Evolutionary conservation across 2,113 vertebrate genomes (phyloP).

Genomic region (Notarius quadriscutis): DNA sequence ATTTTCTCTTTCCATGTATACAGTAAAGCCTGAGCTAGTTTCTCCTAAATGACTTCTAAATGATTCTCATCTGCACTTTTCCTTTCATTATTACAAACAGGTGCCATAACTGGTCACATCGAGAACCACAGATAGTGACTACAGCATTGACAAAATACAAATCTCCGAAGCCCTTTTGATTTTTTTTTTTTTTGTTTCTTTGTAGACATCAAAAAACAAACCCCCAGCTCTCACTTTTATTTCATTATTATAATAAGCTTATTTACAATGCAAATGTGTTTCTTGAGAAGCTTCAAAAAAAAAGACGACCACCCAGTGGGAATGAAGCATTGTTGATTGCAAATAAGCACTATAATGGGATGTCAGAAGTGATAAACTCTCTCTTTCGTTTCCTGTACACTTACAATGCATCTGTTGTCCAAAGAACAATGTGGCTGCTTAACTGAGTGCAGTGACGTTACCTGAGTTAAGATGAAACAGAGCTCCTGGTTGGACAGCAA

Average conservation of each 20-base stretch:
- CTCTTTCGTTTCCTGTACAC: conserved; percentile 44
- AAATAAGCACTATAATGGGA: conserved; percentile 61
- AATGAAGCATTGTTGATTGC: conserved; percentile 60
- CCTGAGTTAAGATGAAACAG: conserved; percentile 33
- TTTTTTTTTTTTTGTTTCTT: conserved; percentile 27
- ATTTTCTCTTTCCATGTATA: conserved; percentile 19
- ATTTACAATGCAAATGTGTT: conserved; percentile 67
- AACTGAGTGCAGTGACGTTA: conserved; percentile 27
- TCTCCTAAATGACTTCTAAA: conserved; percentile 22
- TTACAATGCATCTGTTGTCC: conserved; percentile 50
- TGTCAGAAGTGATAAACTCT: conserved; percentile 55
- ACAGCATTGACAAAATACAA: conserved; percentile 64
- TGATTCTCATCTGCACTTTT: conserved; percentile 33
- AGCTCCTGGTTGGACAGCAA: conserved; percentile 2
- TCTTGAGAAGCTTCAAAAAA: conserved; percentile 57
- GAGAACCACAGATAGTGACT: conserved; percentile 46
- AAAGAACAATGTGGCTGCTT: conserved; percentile 45
- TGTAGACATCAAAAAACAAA: conserved; percentile 45
- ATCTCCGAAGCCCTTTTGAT: neutral
- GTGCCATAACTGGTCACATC: conserved; percentile 18
- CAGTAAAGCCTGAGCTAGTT: conserved; percentile 13
- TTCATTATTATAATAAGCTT: conserved; percentile 59
- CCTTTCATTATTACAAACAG: conserved; percentile 34
- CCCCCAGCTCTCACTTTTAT: conserved; percentile 12
- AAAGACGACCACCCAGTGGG: conserved; percentile 66